Base-by-base conservation (phyloP, 1,140 invertebrate genomes). In the Macrocentrus cingulum region DNA sequence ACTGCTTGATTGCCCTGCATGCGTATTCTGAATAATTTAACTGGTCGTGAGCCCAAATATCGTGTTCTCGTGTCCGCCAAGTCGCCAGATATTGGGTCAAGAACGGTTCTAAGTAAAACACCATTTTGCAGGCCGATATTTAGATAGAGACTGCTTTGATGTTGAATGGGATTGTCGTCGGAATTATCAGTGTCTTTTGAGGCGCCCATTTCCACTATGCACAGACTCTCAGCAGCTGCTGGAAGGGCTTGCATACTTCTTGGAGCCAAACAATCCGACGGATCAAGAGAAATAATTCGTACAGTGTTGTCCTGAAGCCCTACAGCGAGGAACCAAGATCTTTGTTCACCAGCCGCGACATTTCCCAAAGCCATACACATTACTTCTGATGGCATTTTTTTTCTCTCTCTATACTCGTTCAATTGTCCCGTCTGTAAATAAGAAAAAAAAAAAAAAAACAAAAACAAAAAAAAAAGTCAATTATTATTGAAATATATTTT, bases 121-220 rank as follows among this genome's bases (percentile, higher is more conserved):
- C 98, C 98, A 80, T 99, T 99, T 81, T 97, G 91, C 9, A 99
- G 79, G 8, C 77, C 98, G 80, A 99, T 98, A 74, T 99, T 99
- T 5, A 99, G 83, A 81, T 98, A 98, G 2, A 99, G 82, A 6
- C 91, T 89, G 58, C 89, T 85, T 50, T 84, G 75, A 55, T 83
- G 81, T 56, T 82, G 82, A 9, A 72, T 75, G 13, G 78, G 72
- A 8, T 77, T 66, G 42, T 85, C 84, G 13, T 85, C 84, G 3
- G 77, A 74, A 13, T 70, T 70, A 56, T 85, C 83, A 37, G 86
- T 83, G 8, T 84, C 84, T 54, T 87, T 85, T 5, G 56, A 42
- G 11, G 83, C 80, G 6, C 84, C 84, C 80, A 87, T 87, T 81
- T 99, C 96, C 6, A 98, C 94, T 63, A 99, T 93, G 74, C 96